Base-by-base conservation (phyloP, 2,888 invertebrate genomes). In the Allacma fusca region DNA sequence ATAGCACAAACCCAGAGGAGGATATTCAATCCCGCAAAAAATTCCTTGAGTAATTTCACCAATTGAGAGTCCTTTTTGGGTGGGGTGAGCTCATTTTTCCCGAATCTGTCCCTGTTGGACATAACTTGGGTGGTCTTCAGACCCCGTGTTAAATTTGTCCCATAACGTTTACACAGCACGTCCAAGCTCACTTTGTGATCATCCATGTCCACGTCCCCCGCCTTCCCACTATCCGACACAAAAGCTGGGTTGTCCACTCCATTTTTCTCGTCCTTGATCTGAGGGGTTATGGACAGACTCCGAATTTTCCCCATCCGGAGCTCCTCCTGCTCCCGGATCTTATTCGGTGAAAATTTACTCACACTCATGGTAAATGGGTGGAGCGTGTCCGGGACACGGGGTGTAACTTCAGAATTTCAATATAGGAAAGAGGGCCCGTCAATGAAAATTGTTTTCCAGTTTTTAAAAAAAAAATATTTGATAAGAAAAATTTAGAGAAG, bases 21-120 rank as follows among this genome's bases (percentile, higher is more conserved):
- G 80, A 79, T 70, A 69, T 83, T 87, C 83, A 89, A 88, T 24
- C 89, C 89, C 57, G 88, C 88, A 83, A 89, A 88, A 76, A 89
- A 84, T 80, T 88, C 87, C 84, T 88, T 87, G 82, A 87, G 86
- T 84, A 89, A 89, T 85, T 89, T 88, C 71, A 88, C 85, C 87
- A 88, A 19, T n/a, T 65, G 74, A 24, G 74, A 74, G 19, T 44
- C 50, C 40, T 84, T 88, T 81, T 87, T 86, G 26, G 88, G 88
- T 68, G 88, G 88, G n/a, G 86, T 87, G 44, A 89, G 84, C n/a
- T 87, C 86, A 85, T 88, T 88, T n/a, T 85, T 85, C 4, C 87
- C 87, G 81, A 86, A 87, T 26, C 86, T 85, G 26, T 26, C 44
- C 5, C 74, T 13, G 13, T 86, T 84, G 77, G 85, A 85, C 16